A percentile compares a stretch with the other conserved stretches of the same genome.
phyloP scores from a whole-genome alignment of 1,140 invertebrate genomes.

The Zaprionus ornatus region DNA sequence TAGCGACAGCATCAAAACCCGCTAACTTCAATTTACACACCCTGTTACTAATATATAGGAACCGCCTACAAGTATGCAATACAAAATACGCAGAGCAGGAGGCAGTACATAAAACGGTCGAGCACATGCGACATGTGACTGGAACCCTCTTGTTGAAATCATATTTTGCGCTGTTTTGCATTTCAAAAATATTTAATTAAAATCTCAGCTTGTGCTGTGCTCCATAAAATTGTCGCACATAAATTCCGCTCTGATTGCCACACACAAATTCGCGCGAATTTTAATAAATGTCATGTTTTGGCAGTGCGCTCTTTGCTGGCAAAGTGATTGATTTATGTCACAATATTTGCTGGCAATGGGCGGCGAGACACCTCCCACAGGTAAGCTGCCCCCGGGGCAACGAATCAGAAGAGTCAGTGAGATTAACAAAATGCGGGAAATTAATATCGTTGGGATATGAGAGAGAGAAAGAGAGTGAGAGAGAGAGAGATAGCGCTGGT shows the following conservation, averaged over 20 bases:
- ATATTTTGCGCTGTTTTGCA: neutral
- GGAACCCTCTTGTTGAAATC: too few relatives aligned
- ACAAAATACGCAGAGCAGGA: too few relatives aligned
- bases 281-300: constrained; percentile 61
- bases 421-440: neutral
- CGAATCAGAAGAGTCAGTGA: constrained; percentile 11
- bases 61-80: too few relatives aligned
- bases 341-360: constrained; percentile 45
- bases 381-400: constrained; percentile 10
- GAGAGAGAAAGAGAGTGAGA: neutral
- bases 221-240: constrained; percentile 10
- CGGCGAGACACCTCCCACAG: neutral
- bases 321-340: constrained; percentile 63
- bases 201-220: neutral
- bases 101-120: too few relatives aligned
- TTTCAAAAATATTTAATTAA: constrained; percentile 25
- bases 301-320: constrained; percentile 21
- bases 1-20: too few relatives aligned
- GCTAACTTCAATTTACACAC: too few relatives aligned
- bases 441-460: neutral
- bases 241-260: constrained; percentile 22
- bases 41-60: too few relatives aligned
- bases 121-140: too few relatives aligned
- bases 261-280: constrained; percentile 40
- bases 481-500: neutral